phyloP scores from a whole-genome alignment of 92 coral and sea anemone genomes.

The Epizoanthus ramosus region DNA sequence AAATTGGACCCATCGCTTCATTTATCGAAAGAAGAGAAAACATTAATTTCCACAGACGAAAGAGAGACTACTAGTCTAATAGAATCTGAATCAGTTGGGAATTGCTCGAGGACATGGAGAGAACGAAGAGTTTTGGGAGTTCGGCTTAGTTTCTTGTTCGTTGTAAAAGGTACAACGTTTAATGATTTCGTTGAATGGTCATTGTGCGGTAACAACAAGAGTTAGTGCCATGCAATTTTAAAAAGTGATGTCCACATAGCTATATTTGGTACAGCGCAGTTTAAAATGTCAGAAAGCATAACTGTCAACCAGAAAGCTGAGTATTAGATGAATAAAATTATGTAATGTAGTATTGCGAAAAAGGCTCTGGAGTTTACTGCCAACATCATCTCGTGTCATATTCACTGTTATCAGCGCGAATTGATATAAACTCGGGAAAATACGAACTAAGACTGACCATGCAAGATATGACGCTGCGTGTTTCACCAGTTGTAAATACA shows the following conservation, averaged over 20 bases:
- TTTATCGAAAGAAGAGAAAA: neutral
- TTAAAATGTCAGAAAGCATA: neutral
- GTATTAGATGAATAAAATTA: neutral
- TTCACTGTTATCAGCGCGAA: too few species aligned
- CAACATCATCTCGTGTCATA: too few species aligned
- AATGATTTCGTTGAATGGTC: too few species aligned
- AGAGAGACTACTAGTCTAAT: neutral
- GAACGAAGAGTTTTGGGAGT: neutral
- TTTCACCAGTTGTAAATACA: neutral
- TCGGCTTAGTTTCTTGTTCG: neutral
- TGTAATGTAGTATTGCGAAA: neutral
- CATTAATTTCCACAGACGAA: neutral
- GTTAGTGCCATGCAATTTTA: neutral
- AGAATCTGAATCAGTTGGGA: constrained; percentile 1
- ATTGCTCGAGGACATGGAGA: constrained; percentile 5
- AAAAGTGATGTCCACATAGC: neutral
- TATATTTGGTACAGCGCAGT: neutral
- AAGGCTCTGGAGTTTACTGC: neutral
- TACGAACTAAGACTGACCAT: too few species aligned
- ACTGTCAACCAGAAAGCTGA: neutral
- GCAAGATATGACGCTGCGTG: too few species aligned
- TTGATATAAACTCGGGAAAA: too few species aligned
- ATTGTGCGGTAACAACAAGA: neutral
- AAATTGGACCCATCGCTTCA: neutral
- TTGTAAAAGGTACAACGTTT: neutral